Percentiles rank a stretch among this genome's conserved stretches.
phyloP scores from a whole-genome alignment of 1,140 invertebrate species.

The Lordiphosa mommai region DNA sequence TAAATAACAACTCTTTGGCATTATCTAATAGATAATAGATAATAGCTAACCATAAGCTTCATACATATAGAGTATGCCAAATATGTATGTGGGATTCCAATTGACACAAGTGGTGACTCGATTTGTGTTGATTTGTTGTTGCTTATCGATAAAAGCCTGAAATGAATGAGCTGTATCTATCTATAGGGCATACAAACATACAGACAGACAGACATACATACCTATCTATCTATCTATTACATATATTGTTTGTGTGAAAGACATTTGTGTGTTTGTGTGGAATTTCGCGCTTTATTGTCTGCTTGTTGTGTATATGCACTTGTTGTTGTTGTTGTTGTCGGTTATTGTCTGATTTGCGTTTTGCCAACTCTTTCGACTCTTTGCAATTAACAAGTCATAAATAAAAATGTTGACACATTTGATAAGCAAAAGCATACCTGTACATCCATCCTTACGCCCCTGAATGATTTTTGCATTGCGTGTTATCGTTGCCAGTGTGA shows the following conservation, averaged over 20 bases:
- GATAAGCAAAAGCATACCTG: no score
- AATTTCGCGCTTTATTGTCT: conserved; percentile 66
- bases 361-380: conserved; percentile 62
- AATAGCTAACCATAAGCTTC: no score
- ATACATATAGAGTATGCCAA: no score
- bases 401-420: conserved; percentile 66
- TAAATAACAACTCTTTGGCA: no score
- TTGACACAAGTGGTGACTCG: conserved; percentile 53
- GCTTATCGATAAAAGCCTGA: conserved; percentile 49
- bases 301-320: conserved; percentile 38
- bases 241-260: conserved; percentile 7
- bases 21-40: no score
- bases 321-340: conserved; percentile 23
- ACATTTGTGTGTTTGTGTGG: conserved; percentile 20
- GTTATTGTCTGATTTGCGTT: conserved; percentile 58
- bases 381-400: conserved; percentile 66
- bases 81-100: no score
- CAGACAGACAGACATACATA: background rate
- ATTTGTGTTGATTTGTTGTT: conserved; percentile 29
- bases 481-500: no score
- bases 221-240: conserved; percentile 1
- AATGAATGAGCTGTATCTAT: conserved; percentile 59
- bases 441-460: no score
- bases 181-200: conserved; percentile 1
- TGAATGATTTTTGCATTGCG: no score